These are phyloP conservation scores for Perithous albicinctus DNA, from an alignment of 2,888 invertebrate genomes.

Conservation along the genomic window DNA sequence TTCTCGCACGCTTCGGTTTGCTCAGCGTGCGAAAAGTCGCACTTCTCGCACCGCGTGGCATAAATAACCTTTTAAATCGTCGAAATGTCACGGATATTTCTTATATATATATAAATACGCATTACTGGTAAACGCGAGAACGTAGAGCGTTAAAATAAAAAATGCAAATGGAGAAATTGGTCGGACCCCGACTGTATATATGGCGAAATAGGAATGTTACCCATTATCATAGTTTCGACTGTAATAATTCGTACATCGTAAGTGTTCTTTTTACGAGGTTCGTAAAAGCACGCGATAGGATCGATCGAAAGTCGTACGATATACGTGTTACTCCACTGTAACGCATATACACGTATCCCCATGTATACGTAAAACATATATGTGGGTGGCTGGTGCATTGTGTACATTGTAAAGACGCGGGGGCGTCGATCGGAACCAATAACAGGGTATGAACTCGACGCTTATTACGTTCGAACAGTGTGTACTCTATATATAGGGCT, in stretches of 20 bases:
- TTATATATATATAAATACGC: no score
- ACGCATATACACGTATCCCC: neutral
- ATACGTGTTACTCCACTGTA: neutral
- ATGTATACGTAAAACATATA: neutral
- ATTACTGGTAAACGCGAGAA: no score
- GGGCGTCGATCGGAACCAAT: slow-evolving; percentile 22
- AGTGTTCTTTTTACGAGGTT: neutral
- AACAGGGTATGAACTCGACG: slow-evolving; percentile 29
- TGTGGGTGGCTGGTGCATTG: slow-evolving; percentile 13
- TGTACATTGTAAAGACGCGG: slow-evolving; percentile 24
- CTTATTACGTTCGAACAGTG: slow-evolving; percentile 2
- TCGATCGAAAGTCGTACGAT: slow-evolving; percentile 10
- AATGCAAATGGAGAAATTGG: neutral
- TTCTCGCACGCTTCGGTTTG: no score
- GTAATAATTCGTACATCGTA: slow-evolving; percentile 3
- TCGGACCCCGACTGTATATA: neutral
- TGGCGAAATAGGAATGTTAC: neutral
- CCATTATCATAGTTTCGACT: slow-evolving; percentile 9
- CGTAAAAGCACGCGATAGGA: slow-evolving; percentile 15
- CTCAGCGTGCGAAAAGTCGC: no score
- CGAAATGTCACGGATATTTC: no score
- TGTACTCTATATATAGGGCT: neutral
- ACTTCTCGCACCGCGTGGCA: no score
- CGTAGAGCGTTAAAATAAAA: neutral
- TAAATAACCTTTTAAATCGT: no score